phyloP scores from a whole-genome alignment of 2,797 vertebrate genomes.

The Myotis vivesi region DNA sequence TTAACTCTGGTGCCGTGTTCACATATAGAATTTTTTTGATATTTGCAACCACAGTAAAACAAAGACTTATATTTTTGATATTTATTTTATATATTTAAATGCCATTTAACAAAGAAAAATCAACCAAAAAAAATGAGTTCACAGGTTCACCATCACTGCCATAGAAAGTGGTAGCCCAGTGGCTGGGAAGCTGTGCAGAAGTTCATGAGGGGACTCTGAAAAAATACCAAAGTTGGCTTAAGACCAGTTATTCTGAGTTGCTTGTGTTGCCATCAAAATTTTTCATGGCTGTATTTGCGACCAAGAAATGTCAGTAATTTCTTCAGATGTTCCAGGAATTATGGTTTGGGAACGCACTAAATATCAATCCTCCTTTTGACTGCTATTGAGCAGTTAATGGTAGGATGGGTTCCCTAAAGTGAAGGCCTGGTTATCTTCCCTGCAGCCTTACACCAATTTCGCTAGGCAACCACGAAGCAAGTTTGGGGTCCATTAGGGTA shows the following conservation, averaged over 20 bases:
- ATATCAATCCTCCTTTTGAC: background rate
- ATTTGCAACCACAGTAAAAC: too few species aligned
- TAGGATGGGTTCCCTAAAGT: background rate
- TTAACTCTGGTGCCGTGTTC: too few species aligned
- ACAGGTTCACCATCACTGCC: background rate
- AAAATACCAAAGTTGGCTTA: background rate
- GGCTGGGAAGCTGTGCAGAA: background rate
- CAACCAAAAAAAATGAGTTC: too few species aligned
- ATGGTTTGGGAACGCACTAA: background rate
- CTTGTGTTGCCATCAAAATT: constrained; percentile 29
- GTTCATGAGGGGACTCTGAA: background rate
- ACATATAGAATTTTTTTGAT: too few species aligned
- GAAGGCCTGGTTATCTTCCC: background rate
- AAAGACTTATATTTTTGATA: too few species aligned
- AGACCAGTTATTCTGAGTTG: background rate
- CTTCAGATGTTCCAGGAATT: background rate
- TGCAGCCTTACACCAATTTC: background rate
- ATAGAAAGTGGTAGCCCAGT: background rate
- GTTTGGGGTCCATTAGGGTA: background rate
- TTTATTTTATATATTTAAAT: too few species aligned
- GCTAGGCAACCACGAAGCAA: background rate
- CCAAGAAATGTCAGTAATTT: background rate
- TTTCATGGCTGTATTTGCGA: background rate
- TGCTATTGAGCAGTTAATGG: background rate
- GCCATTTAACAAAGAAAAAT: too few species aligned